A percentile compares a stretch with the other conserved stretches of the same genome.
These are phyloP conservation scores for Salvelinus namaycush DNA, from an alignment of 2,113 vertebrate species.

Conservation along the genomic window DNA sequence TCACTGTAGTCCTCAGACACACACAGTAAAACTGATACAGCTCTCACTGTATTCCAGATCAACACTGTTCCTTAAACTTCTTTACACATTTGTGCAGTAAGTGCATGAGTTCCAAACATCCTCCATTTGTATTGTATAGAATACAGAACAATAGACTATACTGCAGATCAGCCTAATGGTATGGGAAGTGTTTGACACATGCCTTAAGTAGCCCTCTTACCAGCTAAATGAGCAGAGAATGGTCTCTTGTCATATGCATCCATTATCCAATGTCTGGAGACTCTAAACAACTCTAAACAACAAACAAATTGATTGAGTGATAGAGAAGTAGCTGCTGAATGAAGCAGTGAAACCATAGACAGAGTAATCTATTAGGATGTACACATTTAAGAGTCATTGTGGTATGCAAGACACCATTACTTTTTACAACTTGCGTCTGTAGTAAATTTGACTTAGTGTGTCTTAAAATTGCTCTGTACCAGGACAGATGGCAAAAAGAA, in stretches of 20 bases:
- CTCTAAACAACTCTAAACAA: neutral
- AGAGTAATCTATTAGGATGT: too few species aligned
- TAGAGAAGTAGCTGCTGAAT: neutral
- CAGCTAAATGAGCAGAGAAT: neutral
- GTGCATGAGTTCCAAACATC: neutral
- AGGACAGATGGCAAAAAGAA: too few species aligned
- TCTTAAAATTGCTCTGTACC: too few species aligned
- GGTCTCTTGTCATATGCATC: neutral
- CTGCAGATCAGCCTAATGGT: neutral
- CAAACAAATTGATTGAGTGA: neutral
- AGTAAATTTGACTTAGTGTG: too few species aligned
- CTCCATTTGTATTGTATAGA: neutral
- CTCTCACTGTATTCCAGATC: neutral
- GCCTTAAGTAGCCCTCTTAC: neutral
- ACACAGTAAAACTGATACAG: constrained; percentile 8
- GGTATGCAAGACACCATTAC: too few species aligned
- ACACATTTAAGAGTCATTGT: neutral
- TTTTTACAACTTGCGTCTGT: too few species aligned
- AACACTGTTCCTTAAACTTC: neutral
- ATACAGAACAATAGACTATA: neutral
- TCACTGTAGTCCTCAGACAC: too few species aligned
- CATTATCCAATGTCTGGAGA: constrained; percentile 6
- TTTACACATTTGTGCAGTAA: neutral
- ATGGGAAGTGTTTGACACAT: neutral
- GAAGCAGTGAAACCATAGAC: too few species aligned